Base-by-base conservation (phyloP, 2,888 invertebrate genomes). In the Herminia tarsipennalis region DNA sequence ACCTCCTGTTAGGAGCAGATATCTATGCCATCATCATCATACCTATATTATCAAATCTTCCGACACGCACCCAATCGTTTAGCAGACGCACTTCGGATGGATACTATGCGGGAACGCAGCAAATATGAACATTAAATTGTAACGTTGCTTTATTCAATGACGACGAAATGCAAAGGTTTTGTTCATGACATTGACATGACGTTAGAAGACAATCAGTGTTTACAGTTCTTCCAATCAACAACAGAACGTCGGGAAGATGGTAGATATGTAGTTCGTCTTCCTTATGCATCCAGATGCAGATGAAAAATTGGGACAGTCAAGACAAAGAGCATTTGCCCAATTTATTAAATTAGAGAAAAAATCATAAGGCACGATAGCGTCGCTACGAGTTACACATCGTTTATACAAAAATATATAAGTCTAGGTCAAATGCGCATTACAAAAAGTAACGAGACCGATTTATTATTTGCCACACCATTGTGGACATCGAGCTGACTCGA, bases 381-480 rank as follows among this genome's bases (percentile, higher is more conserved):
- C 5, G 18, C 17, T 10, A 10, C 5, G 1, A 9, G 21, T 9
- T 38, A 38, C 8, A 38, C 20, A 21, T 1, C 9, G 5, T 38
- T 38, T 10, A 38, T 35, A 8, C 6, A 35, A 1, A 24, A 24
- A 17, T 35, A 35, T 33, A 16, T 14, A 5, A 8, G 2, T 8
- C 6, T 28, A 2, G 14, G 28, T 2, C 28, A 28, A 2, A 28
- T 28, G 28, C 2, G 14, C 20, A 3, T 3, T 3, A 3, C 20
- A 8, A 5, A 2, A 6, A 5, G 13, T 14, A 13, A 2, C 2
- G 12, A 20, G 3, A 13, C 24, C n/a, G 5, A 24, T 6, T 8
- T 35, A 6, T 12, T 35, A 35, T 24, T 35, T 24, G 16, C 35
- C 35, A 4, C 35, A 35, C 12, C 35, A 35, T 10, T 22, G 16